Conservation (phyloP, 2,113 vertebrate species). For the Ginglymostoma cirratum region DNA sequence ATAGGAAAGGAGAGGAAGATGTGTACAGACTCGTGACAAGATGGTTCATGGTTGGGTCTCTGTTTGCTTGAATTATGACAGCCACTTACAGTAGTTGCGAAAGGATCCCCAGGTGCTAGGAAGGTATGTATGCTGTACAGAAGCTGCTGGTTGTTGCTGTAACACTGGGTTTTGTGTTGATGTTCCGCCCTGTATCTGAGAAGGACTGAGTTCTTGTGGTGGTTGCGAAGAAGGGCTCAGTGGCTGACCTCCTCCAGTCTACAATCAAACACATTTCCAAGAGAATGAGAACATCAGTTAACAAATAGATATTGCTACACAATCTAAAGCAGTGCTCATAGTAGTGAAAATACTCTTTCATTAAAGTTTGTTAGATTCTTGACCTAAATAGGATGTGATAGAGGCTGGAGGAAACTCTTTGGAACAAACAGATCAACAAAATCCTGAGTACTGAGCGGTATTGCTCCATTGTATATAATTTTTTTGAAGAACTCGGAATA, state of each 20-base stretch:
- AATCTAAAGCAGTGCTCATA: background rate
- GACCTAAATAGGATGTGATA: background rate
- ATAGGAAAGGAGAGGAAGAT: background rate
- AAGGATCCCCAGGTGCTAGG: constrained; percentile 87
- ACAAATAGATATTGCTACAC: background rate
- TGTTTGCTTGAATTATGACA: background rate
- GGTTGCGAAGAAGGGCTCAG: constrained; percentile 82
- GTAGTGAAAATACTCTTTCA: too few relatives aligned
- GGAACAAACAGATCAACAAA: background rate
- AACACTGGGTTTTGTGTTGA: constrained; percentile 65
- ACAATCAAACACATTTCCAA: background rate
- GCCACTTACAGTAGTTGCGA: constrained; percentile 77
- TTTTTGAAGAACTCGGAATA: background rate
- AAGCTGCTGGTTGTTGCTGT: constrained; percentile 59
- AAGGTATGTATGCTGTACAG: constrained; percentile 84
- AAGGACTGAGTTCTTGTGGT: constrained; percentile 76
- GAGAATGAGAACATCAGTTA: background rate
- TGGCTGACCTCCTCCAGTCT: constrained; percentile 66
- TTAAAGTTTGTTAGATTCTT: background rate
- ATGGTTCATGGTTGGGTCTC: background rate
- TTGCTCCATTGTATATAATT: background rate
- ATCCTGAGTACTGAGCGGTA: background rate
- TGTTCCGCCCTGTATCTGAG: constrained; percentile 66
- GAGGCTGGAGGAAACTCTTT: background rate
- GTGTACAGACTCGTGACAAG: background rate